Conservation (phyloP, 2,113 vertebrate species). For the Ceuthmochares aereus region DNA sequence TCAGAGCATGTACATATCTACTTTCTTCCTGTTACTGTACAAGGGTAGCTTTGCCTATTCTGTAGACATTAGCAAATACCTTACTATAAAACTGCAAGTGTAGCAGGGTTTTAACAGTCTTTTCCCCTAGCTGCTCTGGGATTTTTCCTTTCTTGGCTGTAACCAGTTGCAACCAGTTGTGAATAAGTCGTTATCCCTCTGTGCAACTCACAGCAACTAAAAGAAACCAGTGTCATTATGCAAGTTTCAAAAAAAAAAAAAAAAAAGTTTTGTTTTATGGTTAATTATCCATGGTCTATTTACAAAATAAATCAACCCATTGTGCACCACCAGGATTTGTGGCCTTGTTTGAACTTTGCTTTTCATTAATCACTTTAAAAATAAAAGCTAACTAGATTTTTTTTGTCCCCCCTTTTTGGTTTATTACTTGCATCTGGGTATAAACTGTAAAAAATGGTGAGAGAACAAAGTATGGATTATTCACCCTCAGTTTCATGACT, state of each 20-base stretch:
- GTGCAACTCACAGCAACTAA: constrained; percentile 66
- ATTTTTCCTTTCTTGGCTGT: constrained; percentile 58
- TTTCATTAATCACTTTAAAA: constrained; percentile 76
- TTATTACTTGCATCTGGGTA: constrained; percentile 57
- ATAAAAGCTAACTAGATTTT: constrained; percentile 66
- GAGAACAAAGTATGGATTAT: constrained; percentile 63
- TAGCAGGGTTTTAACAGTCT: constrained; percentile 2
- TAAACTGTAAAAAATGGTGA: constrained; percentile 53
- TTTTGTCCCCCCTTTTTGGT: constrained; percentile 5
- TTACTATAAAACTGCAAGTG: constrained; percentile 34
- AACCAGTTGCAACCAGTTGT: constrained; percentile 69
- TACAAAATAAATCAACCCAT: constrained; percentile 80
- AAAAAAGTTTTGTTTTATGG: constrained; percentile 75
- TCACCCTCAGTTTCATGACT: constrained; percentile 54
- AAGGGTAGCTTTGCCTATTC: background rate
- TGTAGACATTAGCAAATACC: background rate
- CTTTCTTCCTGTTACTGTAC: background rate
- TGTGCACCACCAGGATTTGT: constrained; percentile 75
- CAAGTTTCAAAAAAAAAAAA: background rate
- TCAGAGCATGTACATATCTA: background rate
- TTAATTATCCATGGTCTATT: constrained; percentile 80
- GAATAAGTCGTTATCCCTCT: constrained; percentile 71
- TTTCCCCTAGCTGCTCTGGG: constrained; percentile 10
- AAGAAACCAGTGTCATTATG: constrained; percentile 66
- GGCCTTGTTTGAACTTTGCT: constrained; percentile 77